A percentile compares a stretch with the other conserved stretches of the same genome.
Evolutionary conservation across 1,140 invertebrate genomes (phyloP).

Genomic region (Berghia stephanieae): DNA sequence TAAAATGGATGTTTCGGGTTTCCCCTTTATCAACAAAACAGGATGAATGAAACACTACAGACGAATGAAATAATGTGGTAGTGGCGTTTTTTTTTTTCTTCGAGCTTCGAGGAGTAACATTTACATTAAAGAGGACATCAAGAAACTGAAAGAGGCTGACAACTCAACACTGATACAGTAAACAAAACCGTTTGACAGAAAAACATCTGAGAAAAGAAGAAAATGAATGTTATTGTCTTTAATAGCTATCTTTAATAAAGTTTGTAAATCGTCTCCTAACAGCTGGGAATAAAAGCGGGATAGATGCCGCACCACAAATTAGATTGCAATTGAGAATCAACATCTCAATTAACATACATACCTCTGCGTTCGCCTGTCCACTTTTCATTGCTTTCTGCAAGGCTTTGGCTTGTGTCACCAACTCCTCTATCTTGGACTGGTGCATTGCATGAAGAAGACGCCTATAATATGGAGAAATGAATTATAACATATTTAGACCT

Average conservation of each 20-base stretch:
- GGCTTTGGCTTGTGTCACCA: conserved; percentile 52
- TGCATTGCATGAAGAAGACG: conserved; percentile 56
- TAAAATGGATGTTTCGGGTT: too few species aligned
- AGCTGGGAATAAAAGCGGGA: background rate
- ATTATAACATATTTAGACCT: background rate
- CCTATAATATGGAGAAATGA: conserved; percentile 33
- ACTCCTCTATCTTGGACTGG: conserved; percentile 55
- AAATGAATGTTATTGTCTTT: background rate
- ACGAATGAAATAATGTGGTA: too few species aligned
- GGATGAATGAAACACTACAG: too few species aligned
- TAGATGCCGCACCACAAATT: background rate
- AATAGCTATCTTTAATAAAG: background rate
- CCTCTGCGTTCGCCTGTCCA: conserved; percentile 32
- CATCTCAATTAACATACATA: too few species aligned
- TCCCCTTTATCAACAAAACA: too few species aligned
- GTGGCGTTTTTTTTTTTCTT: too few species aligned
- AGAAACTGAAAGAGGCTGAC: too few species aligned
- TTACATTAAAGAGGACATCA: too few species aligned
- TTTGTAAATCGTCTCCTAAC: too few species aligned
- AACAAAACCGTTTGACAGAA: background rate
- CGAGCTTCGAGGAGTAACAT: too few species aligned
- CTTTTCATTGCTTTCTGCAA: conserved; percentile 51
- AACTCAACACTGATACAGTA: too few species aligned
- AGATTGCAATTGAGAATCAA: background rate
- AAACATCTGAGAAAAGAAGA: background rate